Conservation (phyloP, 2,113 vertebrate species). For the Poeciliopsis turrubarensis region DNA sequence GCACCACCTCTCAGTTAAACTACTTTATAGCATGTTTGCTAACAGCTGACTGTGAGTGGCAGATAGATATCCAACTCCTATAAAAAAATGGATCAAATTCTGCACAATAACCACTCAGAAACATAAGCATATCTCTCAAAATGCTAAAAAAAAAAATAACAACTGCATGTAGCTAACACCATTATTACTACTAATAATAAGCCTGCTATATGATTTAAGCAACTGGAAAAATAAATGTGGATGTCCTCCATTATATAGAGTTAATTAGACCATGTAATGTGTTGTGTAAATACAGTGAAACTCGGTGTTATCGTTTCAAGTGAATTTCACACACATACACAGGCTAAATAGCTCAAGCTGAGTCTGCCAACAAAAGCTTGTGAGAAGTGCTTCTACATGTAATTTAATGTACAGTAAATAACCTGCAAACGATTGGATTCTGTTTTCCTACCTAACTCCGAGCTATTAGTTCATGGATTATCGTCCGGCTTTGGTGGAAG, state of each 20-base stretch:
- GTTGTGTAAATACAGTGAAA: background rate
- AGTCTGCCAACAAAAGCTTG: background rate
- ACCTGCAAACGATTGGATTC: background rate
- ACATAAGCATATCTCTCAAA: background rate
- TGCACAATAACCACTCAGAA: background rate
- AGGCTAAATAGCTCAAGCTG: no score
- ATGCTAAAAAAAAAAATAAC: background rate
- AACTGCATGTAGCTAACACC: background rate
- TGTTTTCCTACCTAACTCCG: background rate
- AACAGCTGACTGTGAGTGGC: no score
- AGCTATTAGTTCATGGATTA: slow-evolving; percentile 9
- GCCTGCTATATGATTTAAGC: background rate
- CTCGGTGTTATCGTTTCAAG: background rate
- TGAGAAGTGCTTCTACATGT: background rate
- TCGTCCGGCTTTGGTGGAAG: slow-evolving; percentile 27
- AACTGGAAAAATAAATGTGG: background rate
- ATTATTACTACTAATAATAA: background rate
- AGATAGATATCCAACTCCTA: background rate
- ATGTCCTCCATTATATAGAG: background rate
- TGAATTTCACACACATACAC: background rate
- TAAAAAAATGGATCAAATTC: background rate
- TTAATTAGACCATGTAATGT: background rate
- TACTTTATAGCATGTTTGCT: background rate
- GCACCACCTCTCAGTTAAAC: background rate
- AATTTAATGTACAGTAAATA: background rate